These are phyloP conservation scores for Apamea crenata DNA, from an alignment of 2,888 invertebrate species.

Conservation along the genomic window DNA sequence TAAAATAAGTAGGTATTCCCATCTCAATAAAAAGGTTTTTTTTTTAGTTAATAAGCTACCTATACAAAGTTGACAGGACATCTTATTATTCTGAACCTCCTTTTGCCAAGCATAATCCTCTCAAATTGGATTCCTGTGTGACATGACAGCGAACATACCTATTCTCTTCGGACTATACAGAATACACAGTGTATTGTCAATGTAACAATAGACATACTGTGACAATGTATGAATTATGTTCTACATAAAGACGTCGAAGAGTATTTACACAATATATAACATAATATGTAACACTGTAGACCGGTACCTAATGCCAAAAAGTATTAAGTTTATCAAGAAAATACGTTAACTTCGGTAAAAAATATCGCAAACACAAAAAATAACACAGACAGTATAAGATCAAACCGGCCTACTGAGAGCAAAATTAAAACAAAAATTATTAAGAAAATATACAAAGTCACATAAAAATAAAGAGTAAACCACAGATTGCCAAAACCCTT, in stretches of 20 bases:
- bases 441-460: neutral
- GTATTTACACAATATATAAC: neutral
- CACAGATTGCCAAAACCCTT: neutral
- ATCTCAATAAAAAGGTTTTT: slow-evolving; percentile 31
- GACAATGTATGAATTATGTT: slow-evolving; percentile 49
- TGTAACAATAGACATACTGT: slow-evolving; percentile 44
- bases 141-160: slow-evolving; percentile 72
- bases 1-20: neutral
- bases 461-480: neutral
- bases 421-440: neutral
- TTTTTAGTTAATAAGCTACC: slow-evolving; percentile 32
- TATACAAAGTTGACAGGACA: slow-evolving; percentile 7
- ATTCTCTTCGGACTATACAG: slow-evolving; percentile 69
- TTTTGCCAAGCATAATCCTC: slow-evolving; percentile 63
- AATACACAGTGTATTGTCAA: slow-evolving; percentile 56
- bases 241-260: neutral
- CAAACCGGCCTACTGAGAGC: neutral
- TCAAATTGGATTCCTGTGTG: slow-evolving; percentile 79
- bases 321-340: neutral
- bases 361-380: neutral
- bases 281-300: neutral
- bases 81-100: slow-evolving; percentile 64
- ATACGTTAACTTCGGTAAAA: neutral
- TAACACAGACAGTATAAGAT: neutral
- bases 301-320: neutral